These are phyloP conservation scores for Fragum whitleyi DNA, from an alignment of 2,888 invertebrate genomes.

Conservation along the genomic window DNA sequence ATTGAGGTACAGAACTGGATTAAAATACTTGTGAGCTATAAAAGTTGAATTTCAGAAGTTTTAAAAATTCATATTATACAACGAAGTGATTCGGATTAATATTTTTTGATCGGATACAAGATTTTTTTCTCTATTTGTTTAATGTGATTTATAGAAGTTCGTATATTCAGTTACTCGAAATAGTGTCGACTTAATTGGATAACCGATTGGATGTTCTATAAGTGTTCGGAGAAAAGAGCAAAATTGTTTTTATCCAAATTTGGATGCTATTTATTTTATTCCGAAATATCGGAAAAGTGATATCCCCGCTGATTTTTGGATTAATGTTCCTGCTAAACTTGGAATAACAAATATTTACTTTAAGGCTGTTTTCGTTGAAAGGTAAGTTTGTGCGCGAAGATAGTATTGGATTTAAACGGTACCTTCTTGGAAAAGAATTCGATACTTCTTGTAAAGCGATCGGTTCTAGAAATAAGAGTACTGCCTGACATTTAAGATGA, in stretches of 20 bases:
- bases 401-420: neutral
- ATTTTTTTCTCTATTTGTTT: neutral
- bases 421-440: too few relatives aligned
- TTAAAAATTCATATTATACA: neutral
- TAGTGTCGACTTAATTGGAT: neutral
- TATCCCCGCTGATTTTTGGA: neutral
- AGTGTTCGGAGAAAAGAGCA: neutral
- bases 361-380: neutral
- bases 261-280: constrained; percentile 6
- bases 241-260: constrained; percentile 1
- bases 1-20: neutral
- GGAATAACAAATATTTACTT: constrained; percentile 18
- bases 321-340: constrained; percentile 10
- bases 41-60: neutral
- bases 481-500: too few relatives aligned
- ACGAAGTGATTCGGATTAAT: neutral
- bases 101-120: neutral
- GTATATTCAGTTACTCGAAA: neutral
- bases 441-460: too few relatives aligned
- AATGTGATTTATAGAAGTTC: neutral
- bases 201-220: neutral
- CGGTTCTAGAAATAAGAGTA: too few relatives aligned
- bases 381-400: neutral
- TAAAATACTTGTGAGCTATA: too few relatives aligned
- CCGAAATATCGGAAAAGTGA: neutral